phyloP scores from a whole-genome alignment of 2,797 vertebrate genomes.

The Tragelaphus eurycerus region DNA sequence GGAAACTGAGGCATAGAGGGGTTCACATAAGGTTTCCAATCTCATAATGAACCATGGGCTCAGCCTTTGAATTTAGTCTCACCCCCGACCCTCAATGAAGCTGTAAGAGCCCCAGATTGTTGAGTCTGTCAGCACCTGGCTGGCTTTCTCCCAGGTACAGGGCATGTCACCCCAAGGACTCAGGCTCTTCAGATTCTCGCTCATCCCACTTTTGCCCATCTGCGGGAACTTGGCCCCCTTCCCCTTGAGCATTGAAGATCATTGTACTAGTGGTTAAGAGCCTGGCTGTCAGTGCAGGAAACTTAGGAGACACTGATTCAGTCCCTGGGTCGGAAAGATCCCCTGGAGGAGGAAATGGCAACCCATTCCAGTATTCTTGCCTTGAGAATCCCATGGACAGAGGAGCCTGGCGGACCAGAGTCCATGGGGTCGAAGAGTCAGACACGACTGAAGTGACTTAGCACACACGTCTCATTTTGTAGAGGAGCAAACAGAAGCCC shows the following conservation, averaged over 20 bases:
- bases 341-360: not conserved
- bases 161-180: not conserved
- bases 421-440: not conserved
- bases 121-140: accelerated
- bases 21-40: not conserved
- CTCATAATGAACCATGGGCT: not conserved
- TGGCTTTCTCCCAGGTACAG: not conserved
- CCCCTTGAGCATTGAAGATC: not conserved
- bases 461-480: not conserved
- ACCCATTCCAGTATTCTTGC: not conserved
- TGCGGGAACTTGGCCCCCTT: not conserved
- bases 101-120: not conserved
- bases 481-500: not conserved
- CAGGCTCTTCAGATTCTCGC: not conserved
- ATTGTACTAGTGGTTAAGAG: not conserved
- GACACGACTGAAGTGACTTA: not conserved
- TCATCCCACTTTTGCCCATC: not conserved
- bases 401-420: not conserved
- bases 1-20: not conserved
- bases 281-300: not conserved
- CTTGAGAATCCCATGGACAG: not conserved
- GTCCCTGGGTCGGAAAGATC: not conserved
- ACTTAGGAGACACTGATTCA: not conserved
- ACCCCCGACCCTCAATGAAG: accelerated
- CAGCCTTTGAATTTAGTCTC: not conserved